Conservation (phyloP, 2,797 vertebrate genomes). For the Buphagus erythrorhynchus region DNA sequence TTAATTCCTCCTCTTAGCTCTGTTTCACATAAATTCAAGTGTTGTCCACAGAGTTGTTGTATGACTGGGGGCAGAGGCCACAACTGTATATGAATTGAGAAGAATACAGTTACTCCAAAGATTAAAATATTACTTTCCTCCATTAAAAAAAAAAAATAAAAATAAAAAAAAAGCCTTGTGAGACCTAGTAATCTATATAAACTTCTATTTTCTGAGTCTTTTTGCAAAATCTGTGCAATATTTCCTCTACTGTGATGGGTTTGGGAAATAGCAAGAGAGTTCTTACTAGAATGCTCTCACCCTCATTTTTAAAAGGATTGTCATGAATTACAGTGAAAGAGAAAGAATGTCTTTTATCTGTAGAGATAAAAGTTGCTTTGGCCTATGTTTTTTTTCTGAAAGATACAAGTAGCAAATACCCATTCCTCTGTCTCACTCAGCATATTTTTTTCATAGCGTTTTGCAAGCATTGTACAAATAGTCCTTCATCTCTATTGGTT, state of each 20-base stretch:
- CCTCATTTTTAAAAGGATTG: not conserved
- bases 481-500: conserved; percentile 13
- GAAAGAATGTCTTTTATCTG: not conserved
- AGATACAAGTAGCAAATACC: not conserved
- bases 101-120: not conserved
- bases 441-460: not conserved
- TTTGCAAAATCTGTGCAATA: not conserved
- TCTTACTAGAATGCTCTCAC: not conserved
- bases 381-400: not conserved
- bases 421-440: not conserved
- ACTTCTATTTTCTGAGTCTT: not conserved
- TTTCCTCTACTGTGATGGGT: not conserved
- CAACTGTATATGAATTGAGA: not conserved
- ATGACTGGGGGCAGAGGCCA: not conserved
- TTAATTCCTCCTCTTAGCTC: not conserved
- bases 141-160: not conserved
- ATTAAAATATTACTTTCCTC: not conserved
- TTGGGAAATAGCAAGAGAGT: not conserved
- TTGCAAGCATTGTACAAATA: not conserved
- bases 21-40: not conserved
- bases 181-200: not conserved
- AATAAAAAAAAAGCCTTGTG: not conserved
- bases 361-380: not conserved
- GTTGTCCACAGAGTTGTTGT: not conserved
- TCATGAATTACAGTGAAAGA: not conserved